Percentiles rank a stretch among this genome's conserved stretches.
These are phyloP conservation scores for Mus pahari DNA, from an alignment of 2,113 vertebrate species.

Conservation along the genomic window DNA sequence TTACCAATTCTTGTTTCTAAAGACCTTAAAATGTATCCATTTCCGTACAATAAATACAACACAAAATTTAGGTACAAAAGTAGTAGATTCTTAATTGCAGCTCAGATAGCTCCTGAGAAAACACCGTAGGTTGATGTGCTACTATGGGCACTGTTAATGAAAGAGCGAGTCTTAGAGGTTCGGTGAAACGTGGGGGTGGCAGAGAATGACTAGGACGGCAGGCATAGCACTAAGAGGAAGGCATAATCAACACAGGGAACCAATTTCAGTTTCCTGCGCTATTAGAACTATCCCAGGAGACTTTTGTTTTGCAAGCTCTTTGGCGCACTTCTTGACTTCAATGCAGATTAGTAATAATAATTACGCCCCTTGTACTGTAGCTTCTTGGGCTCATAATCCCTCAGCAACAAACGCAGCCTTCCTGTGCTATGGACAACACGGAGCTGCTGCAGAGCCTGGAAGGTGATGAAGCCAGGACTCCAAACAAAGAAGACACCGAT, in stretches of 20 bases:
- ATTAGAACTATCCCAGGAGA: neutral
- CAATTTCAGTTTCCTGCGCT: neutral
- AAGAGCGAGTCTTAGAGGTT: neutral
- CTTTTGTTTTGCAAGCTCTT: constrained; percentile 12
- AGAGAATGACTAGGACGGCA: neutral
- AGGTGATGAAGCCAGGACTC: neutral
- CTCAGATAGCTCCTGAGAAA: constrained; percentile 26
- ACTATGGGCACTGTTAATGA: constrained; percentile 5
- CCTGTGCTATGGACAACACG: neutral
- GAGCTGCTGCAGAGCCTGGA: neutral
- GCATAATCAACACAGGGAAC: neutral
- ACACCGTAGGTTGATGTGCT: neutral
- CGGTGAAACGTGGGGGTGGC: neutral
- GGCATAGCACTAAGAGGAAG: neutral
- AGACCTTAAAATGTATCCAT: neutral
- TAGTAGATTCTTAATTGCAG: neutral
- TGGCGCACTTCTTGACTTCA: constrained; percentile 17
- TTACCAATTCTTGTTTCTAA: neutral
- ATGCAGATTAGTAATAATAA: constrained; percentile 25
- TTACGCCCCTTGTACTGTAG: neutral
- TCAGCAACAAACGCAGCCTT: neutral
- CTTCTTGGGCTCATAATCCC: neutral
- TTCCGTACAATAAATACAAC: neutral
- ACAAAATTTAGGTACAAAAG: constrained; percentile 27
- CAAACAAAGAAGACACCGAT: neutral